Conservation (phyloP, 1,140 invertebrate genomes). For the Leucophenga varia region DNA sequence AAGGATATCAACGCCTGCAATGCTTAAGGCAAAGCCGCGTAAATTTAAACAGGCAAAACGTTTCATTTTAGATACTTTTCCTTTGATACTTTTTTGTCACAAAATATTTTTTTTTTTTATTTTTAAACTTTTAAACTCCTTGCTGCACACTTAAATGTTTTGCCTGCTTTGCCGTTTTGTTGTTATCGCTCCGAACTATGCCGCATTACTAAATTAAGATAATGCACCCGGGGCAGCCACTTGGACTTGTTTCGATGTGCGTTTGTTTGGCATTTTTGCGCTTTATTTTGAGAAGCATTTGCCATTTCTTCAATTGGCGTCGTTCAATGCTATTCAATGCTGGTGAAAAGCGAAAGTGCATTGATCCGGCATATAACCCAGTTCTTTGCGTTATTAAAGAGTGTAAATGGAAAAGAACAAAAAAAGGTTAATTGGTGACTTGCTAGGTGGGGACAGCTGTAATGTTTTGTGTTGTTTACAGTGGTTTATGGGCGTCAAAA, state of each 20-base stretch:
- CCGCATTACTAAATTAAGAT: conserved; percentile 28
- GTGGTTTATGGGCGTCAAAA: no score
- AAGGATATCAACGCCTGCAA: conserved; percentile 38
- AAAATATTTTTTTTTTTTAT: neutral
- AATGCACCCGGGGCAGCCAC: conserved; percentile 17
- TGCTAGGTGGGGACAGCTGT: no score
- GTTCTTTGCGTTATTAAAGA: conserved; percentile 7
- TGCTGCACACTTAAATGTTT: neutral
- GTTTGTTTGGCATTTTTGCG: conserved; percentile 22
- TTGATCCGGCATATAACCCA: no score
- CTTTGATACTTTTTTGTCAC: neutral
- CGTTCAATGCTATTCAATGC: neutral
- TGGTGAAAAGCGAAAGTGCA: conserved; percentile 19
- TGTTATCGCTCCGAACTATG: conserved; percentile 22
- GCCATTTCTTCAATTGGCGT: neutral
- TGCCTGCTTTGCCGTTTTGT: no score
- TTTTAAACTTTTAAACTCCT: neutral
- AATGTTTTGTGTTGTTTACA: no score
- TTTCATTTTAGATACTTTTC: conserved; percentile 32
- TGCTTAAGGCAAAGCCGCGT: conserved; percentile 36
- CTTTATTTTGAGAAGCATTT: conserved; percentile 5
- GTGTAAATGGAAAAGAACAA: no score
- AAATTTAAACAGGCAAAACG: conserved; percentile 45
- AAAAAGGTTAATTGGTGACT: no score
- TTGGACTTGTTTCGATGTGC: conserved; percentile 24